These are phyloP conservation scores for Uria aalge DNA, from an alignment of 2,113 vertebrate genomes.

Conservation along the genomic window DNA sequence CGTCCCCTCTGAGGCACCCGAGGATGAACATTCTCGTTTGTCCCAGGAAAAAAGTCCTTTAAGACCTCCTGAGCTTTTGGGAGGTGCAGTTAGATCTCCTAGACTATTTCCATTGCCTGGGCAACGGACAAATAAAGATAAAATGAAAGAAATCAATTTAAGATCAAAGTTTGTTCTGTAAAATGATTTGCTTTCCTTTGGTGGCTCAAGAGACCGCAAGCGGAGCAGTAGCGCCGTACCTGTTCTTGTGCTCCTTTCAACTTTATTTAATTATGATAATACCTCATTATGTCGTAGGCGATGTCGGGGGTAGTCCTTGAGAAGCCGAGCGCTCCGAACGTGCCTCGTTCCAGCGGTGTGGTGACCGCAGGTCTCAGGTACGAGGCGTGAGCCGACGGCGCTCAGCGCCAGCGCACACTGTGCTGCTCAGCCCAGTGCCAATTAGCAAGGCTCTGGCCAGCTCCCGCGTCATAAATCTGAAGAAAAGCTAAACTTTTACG, in stretches of 20 bases:
- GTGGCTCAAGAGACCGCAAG: background rate
- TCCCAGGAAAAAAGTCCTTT: background rate
- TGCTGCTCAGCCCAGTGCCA: background rate
- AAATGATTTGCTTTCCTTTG: background rate
- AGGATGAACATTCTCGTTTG: fast-evolving
- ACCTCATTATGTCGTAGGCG: fast-evolving
- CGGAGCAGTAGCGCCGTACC: background rate
- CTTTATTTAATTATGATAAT: too few relatives aligned
- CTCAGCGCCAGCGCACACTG: fast-evolving
- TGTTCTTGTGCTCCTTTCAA: background rate
- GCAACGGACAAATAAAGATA: background rate
- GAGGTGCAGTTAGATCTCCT: background rate
- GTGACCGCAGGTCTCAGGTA: fast-evolving
- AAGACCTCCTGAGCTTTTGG: background rate
- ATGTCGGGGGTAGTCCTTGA: fast-evolving
- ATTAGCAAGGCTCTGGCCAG: background rate
- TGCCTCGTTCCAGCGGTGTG: background rate
- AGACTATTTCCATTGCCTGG: background rate
- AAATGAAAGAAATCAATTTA: background rate
- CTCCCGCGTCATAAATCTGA: background rate
- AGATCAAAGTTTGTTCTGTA: background rate
- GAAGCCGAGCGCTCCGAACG: fast-evolving
- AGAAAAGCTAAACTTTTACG: background rate
- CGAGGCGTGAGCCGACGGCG: background rate
- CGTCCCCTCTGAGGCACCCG: fast-evolving